Evolutionary conservation across 2,113 vertebrate genomes (phyloP).

Genomic region (Calypte anna): DNA sequence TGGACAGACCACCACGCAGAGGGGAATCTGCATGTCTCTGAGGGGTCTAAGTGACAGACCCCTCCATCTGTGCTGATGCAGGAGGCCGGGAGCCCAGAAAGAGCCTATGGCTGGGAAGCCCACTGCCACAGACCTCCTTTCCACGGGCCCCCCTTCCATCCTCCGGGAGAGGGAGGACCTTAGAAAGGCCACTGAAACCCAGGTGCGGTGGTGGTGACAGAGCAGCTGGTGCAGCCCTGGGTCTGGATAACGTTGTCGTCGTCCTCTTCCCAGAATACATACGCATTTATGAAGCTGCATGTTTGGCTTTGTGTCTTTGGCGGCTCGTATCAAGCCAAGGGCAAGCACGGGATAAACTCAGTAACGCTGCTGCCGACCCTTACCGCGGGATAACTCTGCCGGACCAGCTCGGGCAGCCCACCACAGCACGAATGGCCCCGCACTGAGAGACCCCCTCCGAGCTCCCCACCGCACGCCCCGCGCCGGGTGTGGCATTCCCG

Average conservation of each 20-base stretch:
- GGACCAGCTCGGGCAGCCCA: background rate
- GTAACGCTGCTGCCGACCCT: background rate
- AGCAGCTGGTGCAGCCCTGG: background rate
- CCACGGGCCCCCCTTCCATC: rapidly evolving
- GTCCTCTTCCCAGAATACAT: background rate
- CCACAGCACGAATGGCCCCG: rapidly evolving
- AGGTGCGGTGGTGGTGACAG: background rate
- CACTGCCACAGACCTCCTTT: too few relatives aligned
- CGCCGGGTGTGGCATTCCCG: rapidly evolving
- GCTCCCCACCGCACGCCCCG: rapidly evolving
- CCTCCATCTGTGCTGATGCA: too few relatives aligned
- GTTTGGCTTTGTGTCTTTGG: too few relatives aligned
- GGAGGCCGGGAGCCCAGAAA: rapidly evolving
- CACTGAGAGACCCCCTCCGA: rapidly evolving
- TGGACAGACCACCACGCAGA: rapidly evolving
- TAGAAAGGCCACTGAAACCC: background rate
- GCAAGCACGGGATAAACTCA: rapidly evolving
- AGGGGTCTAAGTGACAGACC: background rate
- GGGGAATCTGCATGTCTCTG: rapidly evolving
- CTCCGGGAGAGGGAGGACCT: rapidly evolving
- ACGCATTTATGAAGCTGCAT: rapidly evolving
- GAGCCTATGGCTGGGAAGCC: rapidly evolving
- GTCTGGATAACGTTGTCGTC: rapidly evolving
- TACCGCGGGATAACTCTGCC: rapidly evolving
- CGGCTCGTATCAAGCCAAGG: rapidly evolving